Evolutionary conservation across 2,888 invertebrate species (phyloP), one percentile per base, ranked within the genome.

Genomic region (Ceraclea dissimilis): DNA sequence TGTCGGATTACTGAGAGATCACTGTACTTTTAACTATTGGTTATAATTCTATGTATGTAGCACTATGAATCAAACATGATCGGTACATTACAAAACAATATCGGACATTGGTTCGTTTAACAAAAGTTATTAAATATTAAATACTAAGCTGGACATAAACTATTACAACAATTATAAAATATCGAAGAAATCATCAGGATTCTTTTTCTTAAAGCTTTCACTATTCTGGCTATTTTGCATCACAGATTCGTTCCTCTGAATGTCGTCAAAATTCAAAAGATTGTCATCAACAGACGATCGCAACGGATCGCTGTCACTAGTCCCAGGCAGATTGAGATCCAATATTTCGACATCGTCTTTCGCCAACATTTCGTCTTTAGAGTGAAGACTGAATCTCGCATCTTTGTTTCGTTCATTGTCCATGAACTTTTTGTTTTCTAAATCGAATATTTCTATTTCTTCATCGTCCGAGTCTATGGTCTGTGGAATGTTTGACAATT

Each of bases 381-480:
- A 11, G 4, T 39, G 39, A 39, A 4, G 13, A 20, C 47, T 18
- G 31, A 46, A 31, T 2, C 16, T 34, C 8, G 47, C 26, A 2
- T 20, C 44, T 13, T 22, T 21, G 44, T 48, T 48, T 13, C 39
- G 4, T 13, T 39, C 39, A 17, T 49, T 57, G 18, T 49, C 52
- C n/a, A 57, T 22, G 44, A 34, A 57, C 22, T 57, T 57, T 18
- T 51, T 52, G 21, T 75, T 73, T 63, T 71, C 75, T 26, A 78
- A 64, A 62, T 78, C 77, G 62, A 78, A 78, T 64, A 78, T 76
- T 62, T 78, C 78, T 21, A 77, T 63, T 56, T 78, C 77, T 50
- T 78, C 78, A 2, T 78, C 78, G 50, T 78, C 78, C 0, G 78
- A 76, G 49, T 77, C 76, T 72, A 76, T 73, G 0, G 76, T 76